Evolutionary conservation across 2,797 vertebrate genomes (phyloP), one percentile per base, ranked within the genome.

Genomic region (Micromesistius poutassou): DNA sequence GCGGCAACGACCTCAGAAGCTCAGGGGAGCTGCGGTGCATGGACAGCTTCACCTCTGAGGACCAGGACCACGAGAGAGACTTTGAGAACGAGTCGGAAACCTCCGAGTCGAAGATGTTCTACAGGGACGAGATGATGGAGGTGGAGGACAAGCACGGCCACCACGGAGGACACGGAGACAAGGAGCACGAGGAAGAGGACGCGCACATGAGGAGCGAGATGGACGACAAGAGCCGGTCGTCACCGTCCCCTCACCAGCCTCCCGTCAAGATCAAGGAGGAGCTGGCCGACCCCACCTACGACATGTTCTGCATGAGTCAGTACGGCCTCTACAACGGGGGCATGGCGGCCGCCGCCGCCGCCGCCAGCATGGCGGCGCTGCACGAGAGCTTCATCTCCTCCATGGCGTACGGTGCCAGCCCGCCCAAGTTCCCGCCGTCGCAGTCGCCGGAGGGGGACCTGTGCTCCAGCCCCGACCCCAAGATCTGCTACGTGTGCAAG

Each of bases 401-500:
- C 2, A 96, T 98, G 94, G 97, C 92, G 87, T 98, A 99, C 1
- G 96, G 95, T 85, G 95, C 95, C 83, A 98, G 97, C 87, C 96
- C 97, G 74, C 97, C 97, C 77, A 99, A 98, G 87, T 98, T 98
- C 90, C 91, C 92, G 80, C 90, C 93, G 72, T 93, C 94, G 75
- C 94, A 94, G 14, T 98, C 97, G 79, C 96, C 97, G 73, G 97
- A 98, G 81, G 95, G 95, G 35, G 97, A 99, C 88, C 94, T 97
- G 84, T 97, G 97, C 90, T 96, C 97, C 84, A 98, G 97, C 84
- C 96, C 97, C 76, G 97, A 99, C 84, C 98, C 98, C 89, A 99
- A 99, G 94, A 99, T 98, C 92, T 99, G 98, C 94, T 99, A 98
- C 4, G 98, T 99, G 85, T 99, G 98, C 94, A 99, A 99, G 95